Conservation (phyloP, 2,113 vertebrate genomes). For the Coturnix japonica region DNA sequence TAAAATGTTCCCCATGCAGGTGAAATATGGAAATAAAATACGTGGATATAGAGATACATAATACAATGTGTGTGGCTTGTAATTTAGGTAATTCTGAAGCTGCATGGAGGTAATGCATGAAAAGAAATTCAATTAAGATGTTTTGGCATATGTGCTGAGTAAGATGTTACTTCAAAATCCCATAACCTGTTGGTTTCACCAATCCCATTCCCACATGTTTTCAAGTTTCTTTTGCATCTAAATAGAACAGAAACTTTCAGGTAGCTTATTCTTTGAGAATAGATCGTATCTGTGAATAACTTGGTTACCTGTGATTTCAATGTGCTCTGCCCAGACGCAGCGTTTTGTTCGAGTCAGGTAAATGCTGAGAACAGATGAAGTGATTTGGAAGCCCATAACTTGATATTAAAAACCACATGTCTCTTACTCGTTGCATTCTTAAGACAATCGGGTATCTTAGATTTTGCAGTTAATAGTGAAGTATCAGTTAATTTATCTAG, state of each 20-base stretch:
- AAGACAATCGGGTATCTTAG: not conserved
- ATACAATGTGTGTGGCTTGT: not conserved
- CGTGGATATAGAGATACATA: not conserved
- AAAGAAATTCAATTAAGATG: not conserved
- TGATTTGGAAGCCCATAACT: not conserved
- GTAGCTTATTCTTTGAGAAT: not conserved
- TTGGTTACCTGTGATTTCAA: not conserved
- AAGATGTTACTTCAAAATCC: not conserved
- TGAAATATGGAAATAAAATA: not conserved
- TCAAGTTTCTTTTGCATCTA: not conserved
- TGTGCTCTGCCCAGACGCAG: not conserved
- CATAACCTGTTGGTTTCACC: not conserved
- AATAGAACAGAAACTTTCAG: not conserved
- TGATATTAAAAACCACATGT: not conserved
- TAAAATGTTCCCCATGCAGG: not conserved
- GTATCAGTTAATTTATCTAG: not conserved
- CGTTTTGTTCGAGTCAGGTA: not conserved
- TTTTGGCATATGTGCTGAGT: not conserved
- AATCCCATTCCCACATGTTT: not conserved
- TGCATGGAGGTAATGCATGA: not conserved
- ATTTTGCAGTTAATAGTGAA: not conserved
- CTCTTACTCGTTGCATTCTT: not conserved
- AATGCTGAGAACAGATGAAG: not conserved
- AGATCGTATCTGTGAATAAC: not conserved
- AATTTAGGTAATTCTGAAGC: not conserved